Evolutionary conservation across 2,113 vertebrate genomes (phyloP), one percentile per base, ranked within the genome.

Genomic region (Jacana jacana): DNA sequence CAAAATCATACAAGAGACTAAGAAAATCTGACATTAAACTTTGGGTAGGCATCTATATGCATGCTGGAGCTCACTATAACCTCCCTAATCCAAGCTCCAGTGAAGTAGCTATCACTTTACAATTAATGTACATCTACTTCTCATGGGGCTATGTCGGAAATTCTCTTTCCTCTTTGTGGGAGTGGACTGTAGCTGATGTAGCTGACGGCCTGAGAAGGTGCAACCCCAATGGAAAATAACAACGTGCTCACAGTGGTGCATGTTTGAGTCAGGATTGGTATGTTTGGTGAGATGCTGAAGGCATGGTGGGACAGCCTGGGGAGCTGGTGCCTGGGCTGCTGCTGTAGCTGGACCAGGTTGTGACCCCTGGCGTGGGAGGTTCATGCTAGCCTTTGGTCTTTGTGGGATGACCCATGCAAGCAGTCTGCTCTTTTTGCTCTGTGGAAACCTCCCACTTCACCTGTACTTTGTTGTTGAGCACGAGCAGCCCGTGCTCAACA

Each of bases 401-500:
- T 3, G 4, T 60, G 57, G 33, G 55, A 55, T 2, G 5, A 28
- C n/a, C 40, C n/a, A 3, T 49, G 49, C 28, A 28, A 82, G 46
- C 54, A 17, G 14, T 22, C 57, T 70, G 49, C 12, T 80, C 23
- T 52, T 60, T 20, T 85, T 55, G 54, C 52, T 55, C 24, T 73
- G 13, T 52, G 30, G 35, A 54, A 37, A 13, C 17, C 5, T 10
- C 6, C 4, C 1, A 0, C 65, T 57, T 76, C 39, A 61, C 11
- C 51, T 51, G 31, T 19, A 55, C 71, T 69, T 48, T 51, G 25
- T 78, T 2, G 0, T 1, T 69, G 48, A 44, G n/a, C 27, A 12
- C 0, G 2, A 72, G 52, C 64, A 42, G 46, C 13, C 0, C 0
- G 46, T 35, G 51, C 46, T 27, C 6, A 3, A 22, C 40, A 0